These are phyloP conservation scores for Sebastes hubbsi DNA, from an alignment of 2,797 vertebrate species.

Conservation along the genomic window DNA sequence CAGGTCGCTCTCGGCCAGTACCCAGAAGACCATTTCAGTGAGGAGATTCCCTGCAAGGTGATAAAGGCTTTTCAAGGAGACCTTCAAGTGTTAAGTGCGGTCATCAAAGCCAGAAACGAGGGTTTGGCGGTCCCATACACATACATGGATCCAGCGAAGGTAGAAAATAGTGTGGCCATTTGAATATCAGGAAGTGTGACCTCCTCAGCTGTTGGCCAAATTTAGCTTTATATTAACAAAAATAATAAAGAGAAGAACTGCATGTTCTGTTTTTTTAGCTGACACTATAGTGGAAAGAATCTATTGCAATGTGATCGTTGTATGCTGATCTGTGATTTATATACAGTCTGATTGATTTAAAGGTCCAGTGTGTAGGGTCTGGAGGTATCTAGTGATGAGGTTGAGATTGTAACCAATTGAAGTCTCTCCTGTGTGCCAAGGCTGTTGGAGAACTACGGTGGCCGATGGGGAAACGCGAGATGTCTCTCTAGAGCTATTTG, in stretches of 20 bases:
- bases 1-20: conserved; percentile 50
- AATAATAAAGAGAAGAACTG: not conserved
- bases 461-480: too few species aligned
- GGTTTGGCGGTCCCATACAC: conserved; percentile 46
- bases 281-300: not conserved
- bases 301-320: not conserved
- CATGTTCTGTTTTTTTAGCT: not conserved
- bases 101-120: conserved; percentile 53
- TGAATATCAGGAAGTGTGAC: conserved; percentile 9
- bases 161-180: conserved; percentile 71
- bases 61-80: conserved; percentile 40
- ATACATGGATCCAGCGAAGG: conserved; percentile 49
- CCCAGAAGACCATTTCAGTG: conserved; percentile 53
- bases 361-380: too few species aligned
- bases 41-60: conserved; percentile 29
- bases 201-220: not conserved
- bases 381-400: too few species aligned
- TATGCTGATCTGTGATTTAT: not conserved
- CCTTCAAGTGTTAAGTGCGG: conserved; percentile 16
- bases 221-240: not conserved
- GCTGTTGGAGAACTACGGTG: too few species aligned
- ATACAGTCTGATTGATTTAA: not conserved
- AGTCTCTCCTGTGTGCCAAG: too few species aligned
- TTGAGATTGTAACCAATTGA: too few species aligned
- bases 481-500: too few species aligned